These are phyloP conservation scores for Halesus radiatus DNA, from an alignment of 1,140 invertebrate species.

Conservation along the genomic window DNA sequence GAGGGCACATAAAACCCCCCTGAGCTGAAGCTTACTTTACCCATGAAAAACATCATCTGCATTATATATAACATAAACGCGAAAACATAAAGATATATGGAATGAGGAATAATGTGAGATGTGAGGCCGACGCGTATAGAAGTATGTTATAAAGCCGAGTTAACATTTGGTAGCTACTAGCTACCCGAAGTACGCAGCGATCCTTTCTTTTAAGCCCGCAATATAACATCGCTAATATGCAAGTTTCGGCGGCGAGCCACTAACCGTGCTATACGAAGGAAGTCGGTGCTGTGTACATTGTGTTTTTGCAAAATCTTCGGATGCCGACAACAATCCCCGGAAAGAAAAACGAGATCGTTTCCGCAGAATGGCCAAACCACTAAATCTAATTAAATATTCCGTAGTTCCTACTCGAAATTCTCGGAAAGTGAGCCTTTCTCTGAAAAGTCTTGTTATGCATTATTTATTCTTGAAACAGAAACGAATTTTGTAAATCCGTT, in stretches of 20 bases:
- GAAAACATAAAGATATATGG: background rate
- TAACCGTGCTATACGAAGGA: conserved; percentile 10
- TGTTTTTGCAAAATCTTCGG: background rate
- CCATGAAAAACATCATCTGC: too few species aligned
- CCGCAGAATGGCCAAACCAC: too few species aligned
- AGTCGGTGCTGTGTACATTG: background rate
- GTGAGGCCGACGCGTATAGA: background rate
- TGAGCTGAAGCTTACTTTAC: too few species aligned
- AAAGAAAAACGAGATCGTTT: background rate
- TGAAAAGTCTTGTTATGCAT: too few species aligned
- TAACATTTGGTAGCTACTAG: background rate
- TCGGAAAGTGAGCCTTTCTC: too few species aligned
- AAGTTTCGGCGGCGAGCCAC: background rate
- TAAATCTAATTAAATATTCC: too few species aligned
- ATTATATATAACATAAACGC: background rate
- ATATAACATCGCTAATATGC: conserved; percentile 27
- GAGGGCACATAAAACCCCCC: too few species aligned
- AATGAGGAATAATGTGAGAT: conserved; percentile 10
- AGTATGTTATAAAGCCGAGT: background rate
- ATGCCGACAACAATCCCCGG: background rate
- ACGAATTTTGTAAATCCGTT: too few species aligned
- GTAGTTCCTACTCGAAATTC: too few species aligned
- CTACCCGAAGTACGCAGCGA: background rate
- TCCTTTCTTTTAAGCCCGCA: conserved; percentile 12
- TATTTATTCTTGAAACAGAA: too few species aligned